phyloP scores from a whole-genome alignment of 2,888 invertebrate genomes.

The Dioctria rufipes region DNA sequence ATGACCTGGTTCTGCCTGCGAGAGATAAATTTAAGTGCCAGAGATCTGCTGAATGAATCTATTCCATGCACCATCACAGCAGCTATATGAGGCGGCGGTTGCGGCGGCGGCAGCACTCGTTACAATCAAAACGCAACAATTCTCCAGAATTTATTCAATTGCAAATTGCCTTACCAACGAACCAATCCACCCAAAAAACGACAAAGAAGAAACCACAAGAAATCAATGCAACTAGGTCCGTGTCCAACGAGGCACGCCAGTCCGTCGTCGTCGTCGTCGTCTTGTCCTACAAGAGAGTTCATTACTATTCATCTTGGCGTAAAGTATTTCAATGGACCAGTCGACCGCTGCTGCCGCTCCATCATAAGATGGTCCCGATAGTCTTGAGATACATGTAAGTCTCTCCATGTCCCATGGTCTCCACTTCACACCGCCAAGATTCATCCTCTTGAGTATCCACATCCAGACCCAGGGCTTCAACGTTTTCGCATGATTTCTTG shows the following conservation, averaged over 20 bases:
- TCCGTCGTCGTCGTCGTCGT: background rate
- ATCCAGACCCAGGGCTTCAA: background rate
- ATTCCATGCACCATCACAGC: background rate
- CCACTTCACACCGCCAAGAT: background rate
- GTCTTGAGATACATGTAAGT: background rate
- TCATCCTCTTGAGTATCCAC: slow-evolving; percentile 6
- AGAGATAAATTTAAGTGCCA: slow-evolving; percentile 13
- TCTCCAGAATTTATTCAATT: slow-evolving; percentile 31
- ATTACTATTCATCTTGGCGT: slow-evolving; percentile 42
- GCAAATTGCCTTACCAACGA: slow-evolving; percentile 31
- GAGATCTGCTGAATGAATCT: background rate
- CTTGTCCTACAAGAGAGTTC: slow-evolving; percentile 11
- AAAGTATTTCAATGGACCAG: slow-evolving; percentile 37
- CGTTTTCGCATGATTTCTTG: slow-evolving; percentile 29
- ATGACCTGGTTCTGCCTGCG: slow-evolving; percentile 20
- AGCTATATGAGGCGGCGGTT: background rate
- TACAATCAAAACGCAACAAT: slow-evolving; percentile 30
- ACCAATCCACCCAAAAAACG: background rate
- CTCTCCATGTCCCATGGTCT: background rate
- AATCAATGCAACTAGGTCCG: slow-evolving; percentile 7
- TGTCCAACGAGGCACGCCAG: background rate
- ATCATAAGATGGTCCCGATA: background rate
- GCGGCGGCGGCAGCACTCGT: slow-evolving; percentile 11
- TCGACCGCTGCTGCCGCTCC: slow-evolving; percentile 9
- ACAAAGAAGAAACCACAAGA: background rate